Evolutionary conservation across 2,888 invertebrate species (phyloP), one percentile per base, ranked within the genome.

Genomic region (Lacanobia oleracea): DNA sequence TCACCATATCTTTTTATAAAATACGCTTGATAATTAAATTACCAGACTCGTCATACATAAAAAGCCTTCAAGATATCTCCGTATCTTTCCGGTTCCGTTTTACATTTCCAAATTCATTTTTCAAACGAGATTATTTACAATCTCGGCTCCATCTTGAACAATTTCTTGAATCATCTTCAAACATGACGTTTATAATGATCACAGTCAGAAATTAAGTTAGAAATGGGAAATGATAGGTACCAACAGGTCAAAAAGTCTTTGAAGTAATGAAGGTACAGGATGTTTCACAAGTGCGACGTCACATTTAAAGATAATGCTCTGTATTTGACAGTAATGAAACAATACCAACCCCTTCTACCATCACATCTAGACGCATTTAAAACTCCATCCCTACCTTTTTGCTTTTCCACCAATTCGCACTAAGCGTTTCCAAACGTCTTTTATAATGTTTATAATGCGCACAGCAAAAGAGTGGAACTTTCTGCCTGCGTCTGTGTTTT

Each of bases 101-200:
- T 53, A 54, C 43, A 56, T 74, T 65, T 56, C 57, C 21, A 18
- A 69, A 79, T 75, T 27, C 12, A 70, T 70, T 56, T 66, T 59
- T 33, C 18, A 48, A 77, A 77, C 56, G 54, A 62, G 51, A 68
- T 79, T 72, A 77, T 77, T 77, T 51, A 60, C 37, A 64, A 59
- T 65, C 62, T 45, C 56, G 23, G 27, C 23, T 71, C 50, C 27
- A 27, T 14, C 43, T 63, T 33, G 45, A 60, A 53, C 33, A 67
- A 75, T 66, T 67, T 48, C 77, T 64, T 21, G 67, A 69, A 77
- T 63, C 10, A 76, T 59, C n/a, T 10, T 65, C 43, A 74, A 73
- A 77, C 21, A 51, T 59, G 51, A 48, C 57, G 33, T 66, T 37
- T 45, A 59, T 64, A 54, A 69, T 67, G 43, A 61, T 57, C 23